Conservation (phyloP, 2,888 invertebrate species). For the Mantis religiosa region DNA sequence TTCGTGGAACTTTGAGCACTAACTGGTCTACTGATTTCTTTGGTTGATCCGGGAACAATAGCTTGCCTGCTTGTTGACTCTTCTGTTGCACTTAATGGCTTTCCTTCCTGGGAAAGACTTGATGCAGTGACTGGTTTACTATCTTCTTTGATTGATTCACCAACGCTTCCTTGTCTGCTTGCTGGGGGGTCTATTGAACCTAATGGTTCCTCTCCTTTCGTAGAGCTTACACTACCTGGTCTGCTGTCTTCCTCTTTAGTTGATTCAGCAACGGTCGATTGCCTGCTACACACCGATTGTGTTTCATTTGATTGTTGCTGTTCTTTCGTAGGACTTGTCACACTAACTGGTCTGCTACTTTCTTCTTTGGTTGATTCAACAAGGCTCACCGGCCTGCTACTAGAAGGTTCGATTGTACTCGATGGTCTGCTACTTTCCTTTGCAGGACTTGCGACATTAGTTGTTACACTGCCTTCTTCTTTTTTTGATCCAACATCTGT, state of each 20-base stretch:
- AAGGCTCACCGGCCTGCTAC: neutral
- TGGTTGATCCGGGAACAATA: neutral
- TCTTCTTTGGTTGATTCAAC: neutral
- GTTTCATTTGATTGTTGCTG: too few relatives aligned
- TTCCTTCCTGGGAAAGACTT: too few relatives aligned
- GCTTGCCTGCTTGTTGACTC: neutral
- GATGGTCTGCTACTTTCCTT: neutral
- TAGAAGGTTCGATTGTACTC: neutral
- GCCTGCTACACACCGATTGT: too few relatives aligned
- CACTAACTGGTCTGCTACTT: neutral
- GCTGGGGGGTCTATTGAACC: neutral
- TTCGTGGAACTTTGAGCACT: neutral
- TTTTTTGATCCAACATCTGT: neutral
- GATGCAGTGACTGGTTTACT: neutral
- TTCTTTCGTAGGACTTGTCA: neutral
- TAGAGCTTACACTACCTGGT: neutral
- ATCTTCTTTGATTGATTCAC: neutral
- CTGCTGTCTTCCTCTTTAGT: neutral
- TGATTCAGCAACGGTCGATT: neutral
- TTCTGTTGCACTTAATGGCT: too few relatives aligned
- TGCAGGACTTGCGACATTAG: neutral
- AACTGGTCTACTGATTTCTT: neutral
- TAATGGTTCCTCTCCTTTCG: neutral
- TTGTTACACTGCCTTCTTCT: neutral
- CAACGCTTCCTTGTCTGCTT: neutral